These are phyloP conservation scores for Drosophila sechellia DNA, from an alignment of 1,140 invertebrate genomes.

Conservation along the genomic window DNA sequence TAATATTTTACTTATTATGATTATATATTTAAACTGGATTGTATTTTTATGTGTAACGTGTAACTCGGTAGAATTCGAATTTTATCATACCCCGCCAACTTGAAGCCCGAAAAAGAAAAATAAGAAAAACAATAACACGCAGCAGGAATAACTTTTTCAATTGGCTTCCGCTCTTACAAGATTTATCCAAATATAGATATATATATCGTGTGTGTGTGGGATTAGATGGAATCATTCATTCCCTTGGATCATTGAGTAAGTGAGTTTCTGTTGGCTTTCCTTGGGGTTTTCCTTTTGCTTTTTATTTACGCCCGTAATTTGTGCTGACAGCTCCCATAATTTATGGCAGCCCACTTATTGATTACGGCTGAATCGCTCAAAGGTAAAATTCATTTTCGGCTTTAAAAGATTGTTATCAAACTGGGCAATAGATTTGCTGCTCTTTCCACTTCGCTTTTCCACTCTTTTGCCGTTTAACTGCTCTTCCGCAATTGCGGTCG, in stretches of 20 bases:
- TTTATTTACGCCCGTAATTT: slow-evolving; percentile 61
- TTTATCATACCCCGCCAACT: slow-evolving; percentile 2
- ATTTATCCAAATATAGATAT: slow-evolving; percentile 23
- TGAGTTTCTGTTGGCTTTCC: slow-evolving; percentile 21
- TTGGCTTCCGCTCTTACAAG: slow-evolving; percentile 57
- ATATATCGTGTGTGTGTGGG: slow-evolving; percentile 12
- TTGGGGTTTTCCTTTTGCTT: slow-evolving; percentile 4
- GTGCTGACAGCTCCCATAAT: slow-evolving; percentile 73
- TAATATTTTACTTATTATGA: too few species aligned
- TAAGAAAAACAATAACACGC: slow-evolving; percentile 50
- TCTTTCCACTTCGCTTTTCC: slow-evolving; percentile 9
- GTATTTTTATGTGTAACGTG: too few species aligned
- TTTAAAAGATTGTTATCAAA: slow-evolving; percentile 59
- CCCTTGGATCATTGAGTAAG: slow-evolving; percentile 59
- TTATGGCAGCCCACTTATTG: slow-evolving; percentile 75
- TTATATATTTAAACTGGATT: too few species aligned
- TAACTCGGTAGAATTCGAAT: too few species aligned
- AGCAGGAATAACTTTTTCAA: slow-evolving; percentile 73
- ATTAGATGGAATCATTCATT: slow-evolving; percentile 64
- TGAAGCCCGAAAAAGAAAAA: slow-evolving; percentile 14
- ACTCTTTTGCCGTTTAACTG: slow-evolving; percentile 19
- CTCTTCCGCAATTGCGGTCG: slow-evolving; percentile 44
- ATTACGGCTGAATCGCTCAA: slow-evolving; percentile 42
- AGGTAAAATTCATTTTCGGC: slow-evolving; percentile 33
- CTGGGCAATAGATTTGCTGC: slow-evolving; percentile 11